Conservation (phyloP, 2,888 invertebrate species). For the Mycalesis mineus region DNA sequence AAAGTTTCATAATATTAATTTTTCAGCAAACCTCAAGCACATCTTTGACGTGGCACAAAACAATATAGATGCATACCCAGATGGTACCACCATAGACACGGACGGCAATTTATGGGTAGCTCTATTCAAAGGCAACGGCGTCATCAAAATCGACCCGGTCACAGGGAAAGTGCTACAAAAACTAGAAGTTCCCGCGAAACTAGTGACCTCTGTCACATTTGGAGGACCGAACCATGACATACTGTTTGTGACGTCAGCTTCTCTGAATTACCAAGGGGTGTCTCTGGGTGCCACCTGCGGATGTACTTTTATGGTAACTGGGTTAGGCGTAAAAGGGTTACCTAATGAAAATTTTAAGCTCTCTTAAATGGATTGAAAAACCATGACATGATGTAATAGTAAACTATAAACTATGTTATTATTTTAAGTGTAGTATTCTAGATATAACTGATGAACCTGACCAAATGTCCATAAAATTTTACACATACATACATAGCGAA, state of each 20-base stretch:
- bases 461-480: no score
- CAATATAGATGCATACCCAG: conserved; percentile 70
- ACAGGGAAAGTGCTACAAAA: conserved; percentile 76
- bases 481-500: no score
- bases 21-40: conserved; percentile 78
- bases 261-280: conserved; percentile 51
- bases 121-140: conserved; percentile 80
- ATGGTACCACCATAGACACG: conserved; percentile 86
- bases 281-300: conserved; percentile 75
- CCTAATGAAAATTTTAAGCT: conserved; percentile 31
- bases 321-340: conserved; percentile 77
- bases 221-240: conserved; percentile 84
- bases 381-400: no score
- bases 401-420: no score
- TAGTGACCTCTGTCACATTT: conserved; percentile 84
- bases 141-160: conserved; percentile 74
- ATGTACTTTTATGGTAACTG: conserved; percentile 80
- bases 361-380: not conserved
- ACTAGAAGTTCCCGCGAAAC: conserved; percentile 77
- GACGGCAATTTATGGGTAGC: conserved; percentile 88
- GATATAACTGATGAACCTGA: no score
- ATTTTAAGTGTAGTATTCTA: no score
- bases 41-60: conserved; percentile 78
- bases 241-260: conserved; percentile 81
- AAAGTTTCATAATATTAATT: no score